Evolutionary conservation across 2,888 invertebrate genomes (phyloP).

Genomic region (Hydroisotoma schaefferi): DNA sequence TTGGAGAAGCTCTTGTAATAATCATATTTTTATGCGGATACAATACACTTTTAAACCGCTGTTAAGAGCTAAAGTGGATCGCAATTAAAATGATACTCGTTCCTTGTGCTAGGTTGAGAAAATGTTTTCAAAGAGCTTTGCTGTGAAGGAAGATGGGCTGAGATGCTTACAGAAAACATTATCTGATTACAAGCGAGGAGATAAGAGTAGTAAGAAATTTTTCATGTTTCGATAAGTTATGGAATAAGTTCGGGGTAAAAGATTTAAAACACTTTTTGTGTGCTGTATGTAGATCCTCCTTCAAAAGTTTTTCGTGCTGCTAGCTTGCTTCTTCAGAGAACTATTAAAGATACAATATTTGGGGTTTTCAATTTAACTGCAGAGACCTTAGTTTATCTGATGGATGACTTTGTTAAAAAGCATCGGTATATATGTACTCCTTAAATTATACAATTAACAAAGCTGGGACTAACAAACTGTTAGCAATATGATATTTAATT

Average conservation of each 20-base stretch:
- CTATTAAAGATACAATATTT: conserved; percentile 81
- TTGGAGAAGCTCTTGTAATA: conserved; percentile 78
- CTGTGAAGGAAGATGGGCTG: conserved; percentile 85
- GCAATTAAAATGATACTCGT: neutral
- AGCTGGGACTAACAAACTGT: too few species aligned
- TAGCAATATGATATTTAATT: too few species aligned
- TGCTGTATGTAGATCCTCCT: conserved; percentile 47
- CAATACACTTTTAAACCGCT: neutral
- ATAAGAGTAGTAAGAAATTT: conserved; percentile 42
- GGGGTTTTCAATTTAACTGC: conserved; percentile 82
- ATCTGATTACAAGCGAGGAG: conserved; percentile 49
- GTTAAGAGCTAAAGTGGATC: neutral
- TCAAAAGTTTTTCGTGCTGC: conserved; percentile 61
- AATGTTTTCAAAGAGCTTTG: conserved; percentile 83
- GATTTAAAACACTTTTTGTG: too few species aligned
- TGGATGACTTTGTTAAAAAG: conserved; percentile 77
- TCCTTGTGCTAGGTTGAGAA: conserved; percentile 67
- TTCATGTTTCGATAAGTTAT: neutral
- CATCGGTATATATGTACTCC: conserved; percentile 64
- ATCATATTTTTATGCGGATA: neutral
- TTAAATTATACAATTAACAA: conserved; percentile 8
- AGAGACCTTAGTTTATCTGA: conserved; percentile 73
- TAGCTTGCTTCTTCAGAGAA: conserved; percentile 71
- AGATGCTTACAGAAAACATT: conserved; percentile 63
- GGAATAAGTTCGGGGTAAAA: too few species aligned